These are phyloP conservation scores for Rotaria socialis DNA, from an alignment of 2,888 invertebrate genomes.

Conservation along the genomic window DNA sequence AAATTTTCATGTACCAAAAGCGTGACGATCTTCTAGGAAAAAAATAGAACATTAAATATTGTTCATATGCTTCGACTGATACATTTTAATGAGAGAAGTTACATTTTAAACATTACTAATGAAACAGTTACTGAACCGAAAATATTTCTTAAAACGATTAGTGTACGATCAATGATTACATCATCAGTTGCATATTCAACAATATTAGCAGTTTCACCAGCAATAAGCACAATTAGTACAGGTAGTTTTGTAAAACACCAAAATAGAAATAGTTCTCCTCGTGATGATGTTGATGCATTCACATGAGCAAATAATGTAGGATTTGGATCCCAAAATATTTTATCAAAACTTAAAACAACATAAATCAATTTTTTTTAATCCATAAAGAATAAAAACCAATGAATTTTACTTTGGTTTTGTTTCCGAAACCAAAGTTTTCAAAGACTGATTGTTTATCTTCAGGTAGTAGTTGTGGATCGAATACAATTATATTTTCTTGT, in stretches of 20 bases:
- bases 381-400: neutral
- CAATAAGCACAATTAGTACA: conserved; percentile 84
- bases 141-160: conserved; percentile 87
- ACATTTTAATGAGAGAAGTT: too few species aligned
- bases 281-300: conserved; percentile 82
- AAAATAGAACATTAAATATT: too few species aligned
- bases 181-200: conserved; percentile 92
- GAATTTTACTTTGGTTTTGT: conserved; percentile 73
- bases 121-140: conserved; percentile 81
- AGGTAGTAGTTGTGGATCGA: conserved; percentile 80
- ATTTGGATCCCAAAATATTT: conserved; percentile 94
- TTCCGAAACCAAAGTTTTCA: conserved; percentile 88
- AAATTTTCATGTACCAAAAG: too few species aligned
- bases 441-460: conserved; percentile 93
- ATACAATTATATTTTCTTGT: conserved; percentile 66
- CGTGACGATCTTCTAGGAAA: too few species aligned
- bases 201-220: conserved; percentile 85
- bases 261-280: conserved; percentile 87
- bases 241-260: conserved; percentile 84
- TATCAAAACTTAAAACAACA: conserved; percentile 88
- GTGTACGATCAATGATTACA: conserved; percentile 91
- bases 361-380: conserved; percentile 49
- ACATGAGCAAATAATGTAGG: conserved; percentile 94
- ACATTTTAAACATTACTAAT: too few species aligned
- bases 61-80: too few species aligned